Conservation (phyloP, 2,797 vertebrate species). For the Sarcoramphus papa region DNA sequence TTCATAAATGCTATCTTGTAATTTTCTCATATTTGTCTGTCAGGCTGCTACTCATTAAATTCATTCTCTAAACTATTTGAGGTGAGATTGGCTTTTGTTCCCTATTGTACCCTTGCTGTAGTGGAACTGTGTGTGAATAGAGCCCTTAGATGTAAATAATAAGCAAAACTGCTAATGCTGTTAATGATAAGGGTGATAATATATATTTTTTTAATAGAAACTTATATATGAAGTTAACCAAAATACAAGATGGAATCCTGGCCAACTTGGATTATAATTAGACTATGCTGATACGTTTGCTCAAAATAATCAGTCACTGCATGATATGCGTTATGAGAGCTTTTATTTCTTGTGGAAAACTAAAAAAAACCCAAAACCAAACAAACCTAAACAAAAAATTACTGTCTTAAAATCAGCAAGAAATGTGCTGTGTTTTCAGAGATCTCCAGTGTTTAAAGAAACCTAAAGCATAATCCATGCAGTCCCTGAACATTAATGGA, state of each 20-base stretch:
- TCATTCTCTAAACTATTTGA: background rate
- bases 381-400: background rate
- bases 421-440: background rate
- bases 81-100: background rate
- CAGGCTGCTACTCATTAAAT: background rate
- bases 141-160: background rate
- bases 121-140: background rate
- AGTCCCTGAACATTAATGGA: background rate
- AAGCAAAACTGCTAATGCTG: background rate
- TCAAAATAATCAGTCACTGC: background rate
- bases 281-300: background rate
- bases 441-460: background rate
- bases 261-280: background rate
- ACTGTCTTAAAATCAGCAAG: background rate
- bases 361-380: rapidly evolving
- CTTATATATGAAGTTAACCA: background rate
- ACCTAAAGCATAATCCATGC: conserved; percentile 16
- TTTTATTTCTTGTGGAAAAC: background rate
- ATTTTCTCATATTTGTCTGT: conserved; percentile 25
- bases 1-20: background rate
- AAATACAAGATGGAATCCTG: background rate
- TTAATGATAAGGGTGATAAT: background rate
- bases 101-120: background rate
- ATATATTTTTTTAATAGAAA: background rate
- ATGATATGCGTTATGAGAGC: background rate